Percentiles rank a stretch among this genome's conserved stretches.
Conservation (phyloP, 2,888 invertebrate genomes). For the Drosophila colorata region DNA sequence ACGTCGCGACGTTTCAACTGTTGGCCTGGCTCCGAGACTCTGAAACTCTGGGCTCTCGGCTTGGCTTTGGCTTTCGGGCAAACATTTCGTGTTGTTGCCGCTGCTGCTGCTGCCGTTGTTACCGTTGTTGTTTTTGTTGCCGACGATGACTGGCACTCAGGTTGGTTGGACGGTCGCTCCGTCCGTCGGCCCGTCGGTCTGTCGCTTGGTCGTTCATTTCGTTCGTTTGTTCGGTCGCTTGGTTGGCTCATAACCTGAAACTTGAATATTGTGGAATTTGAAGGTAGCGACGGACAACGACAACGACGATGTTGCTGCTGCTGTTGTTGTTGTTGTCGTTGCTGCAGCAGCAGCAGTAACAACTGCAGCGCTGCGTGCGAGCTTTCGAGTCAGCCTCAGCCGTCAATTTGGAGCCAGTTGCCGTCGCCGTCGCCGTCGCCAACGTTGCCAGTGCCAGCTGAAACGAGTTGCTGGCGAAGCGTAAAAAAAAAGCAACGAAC, state of each 20-base stretch:
- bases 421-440: slow-evolving; percentile 36
- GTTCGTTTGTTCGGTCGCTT: slow-evolving; percentile 51
- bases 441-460: too few relatives aligned
- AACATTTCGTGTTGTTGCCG: slow-evolving; percentile 61
- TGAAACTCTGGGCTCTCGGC: slow-evolving; percentile 65
- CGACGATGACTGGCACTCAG: slow-evolving; percentile 78
- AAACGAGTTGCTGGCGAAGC: slow-evolving; percentile 81
- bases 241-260: slow-evolving; percentile 80
- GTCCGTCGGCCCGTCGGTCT: slow-evolving; percentile 26
- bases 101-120: slow-evolving; percentile 26
- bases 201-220: slow-evolving; percentile 43
- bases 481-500: slow-evolving; percentile 61
- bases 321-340: slow-evolving; percentile 10
- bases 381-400: slow-evolving; percentile 74
- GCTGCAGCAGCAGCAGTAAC: slow-evolving; percentile 44
- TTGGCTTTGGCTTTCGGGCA: slow-evolving; percentile 78
- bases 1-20: slow-evolving; percentile 64
- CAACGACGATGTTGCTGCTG: slow-evolving; percentile 22
- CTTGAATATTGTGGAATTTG: slow-evolving; percentile 81
- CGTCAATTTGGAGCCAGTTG: slow-evolving; percentile 77
- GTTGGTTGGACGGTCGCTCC: slow-evolving; percentile 42
- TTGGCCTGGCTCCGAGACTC: slow-evolving; percentile 61
- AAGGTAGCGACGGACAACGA: slow-evolving; percentile 68
- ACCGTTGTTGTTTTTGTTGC: slow-evolving; percentile 43
- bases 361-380: slow-evolving; percentile 73